Percentiles rank a stretch among this genome's conserved stretches.
phyloP scores from a whole-genome alignment of 1,140 invertebrate genomes.

The Drosophila parvula region DNA sequence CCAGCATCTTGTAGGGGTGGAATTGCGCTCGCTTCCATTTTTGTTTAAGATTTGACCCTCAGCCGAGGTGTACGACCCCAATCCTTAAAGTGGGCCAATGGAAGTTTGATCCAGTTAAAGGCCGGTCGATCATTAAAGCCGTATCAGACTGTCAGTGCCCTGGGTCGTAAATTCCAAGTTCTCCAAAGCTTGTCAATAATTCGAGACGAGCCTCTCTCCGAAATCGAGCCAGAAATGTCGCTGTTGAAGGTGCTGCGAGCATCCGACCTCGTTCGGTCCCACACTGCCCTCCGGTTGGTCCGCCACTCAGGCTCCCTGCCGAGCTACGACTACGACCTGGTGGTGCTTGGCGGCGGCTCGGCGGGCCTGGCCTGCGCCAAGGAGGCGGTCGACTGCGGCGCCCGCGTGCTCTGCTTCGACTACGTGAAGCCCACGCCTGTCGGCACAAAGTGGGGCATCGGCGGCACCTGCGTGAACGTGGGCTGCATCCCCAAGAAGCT shows the following conservation, averaged over 20 bases:
- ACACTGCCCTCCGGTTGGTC: not conserved
- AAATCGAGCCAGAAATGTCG: conserved; percentile 36
- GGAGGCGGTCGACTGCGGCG: conserved; percentile 92
- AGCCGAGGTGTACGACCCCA: conserved; percentile 19
- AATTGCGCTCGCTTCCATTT: not conserved
- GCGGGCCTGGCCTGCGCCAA: conserved; percentile 97
- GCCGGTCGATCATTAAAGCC: not conserved
- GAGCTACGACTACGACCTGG: conserved; percentile 92
- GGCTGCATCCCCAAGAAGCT: conserved; percentile 99
- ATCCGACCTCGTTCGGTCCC: not conserved
- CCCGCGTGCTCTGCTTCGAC: conserved; percentile 96
- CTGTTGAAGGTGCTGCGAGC: conserved; percentile 20
- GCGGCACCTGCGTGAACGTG: conserved; percentile 98
- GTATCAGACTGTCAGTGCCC: conserved; percentile 35
- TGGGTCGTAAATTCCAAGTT: conserved; percentile 14
- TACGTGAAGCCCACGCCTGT: conserved; percentile 94
- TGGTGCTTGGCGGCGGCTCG: conserved; percentile 97
- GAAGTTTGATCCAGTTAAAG: conserved; percentile 18
- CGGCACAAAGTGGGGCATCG: conserved; percentile 95
- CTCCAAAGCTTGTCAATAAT: not conserved
- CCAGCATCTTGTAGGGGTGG: not conserved
- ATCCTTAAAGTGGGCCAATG: conserved; percentile 23
- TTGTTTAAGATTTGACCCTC: not conserved
- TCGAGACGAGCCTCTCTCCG: not conserved
- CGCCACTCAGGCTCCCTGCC: conserved; percentile 52